Base-by-base conservation (phyloP, 2,888 invertebrate genomes). In the Pristionchus japonicus region DNA sequence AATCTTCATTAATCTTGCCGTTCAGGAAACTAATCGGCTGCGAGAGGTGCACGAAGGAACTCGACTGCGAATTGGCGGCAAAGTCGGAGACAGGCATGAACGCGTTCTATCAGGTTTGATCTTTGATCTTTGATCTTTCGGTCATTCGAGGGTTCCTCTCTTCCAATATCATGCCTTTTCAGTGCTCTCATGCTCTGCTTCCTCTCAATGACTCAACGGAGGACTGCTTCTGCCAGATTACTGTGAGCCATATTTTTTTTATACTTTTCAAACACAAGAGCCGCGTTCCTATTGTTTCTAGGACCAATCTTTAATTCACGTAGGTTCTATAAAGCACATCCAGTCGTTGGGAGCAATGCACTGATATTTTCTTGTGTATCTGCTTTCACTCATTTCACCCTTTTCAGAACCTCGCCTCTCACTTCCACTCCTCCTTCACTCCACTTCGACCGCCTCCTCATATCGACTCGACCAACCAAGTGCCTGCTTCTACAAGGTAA, bases 21-120 rank as follows among this genome's bases (percentile, higher is more conserved):
- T 90, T 84, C 82, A 93, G 93, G 86, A 94, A 94, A 74, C 89
- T 93, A 88, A 89, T 94, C 61, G 94, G 93, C 13, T 94, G 94
- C 87, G 94, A 94, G 77, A 86, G 92, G 13, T 94, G 94, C 88
- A 89, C 93, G 84, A 89, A 89, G 37, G 91, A 92, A 17, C 87
- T 89, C 31, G 92, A 91, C n/a, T 93, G 93, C 89, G 93, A 93
- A 80, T 91, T 93, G 64, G 92, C 91, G 82, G 43, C 82, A 23
- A 90, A 91, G 86, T 89, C 90, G 23, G 90, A 90, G 37, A 91
- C 91, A 31, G 93, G 86, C 31, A 74, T 74, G 77, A 52, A 43
- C 31, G 87, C 87, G 9, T 80, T 74, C 77, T 87, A 77, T 20
- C 64, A 74, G 74, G 74, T 74, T 31, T 40, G 74, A 74, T 40